Base-by-base conservation (phyloP, 2,888 invertebrate species). In the Hyposoter dolosus region DNA sequence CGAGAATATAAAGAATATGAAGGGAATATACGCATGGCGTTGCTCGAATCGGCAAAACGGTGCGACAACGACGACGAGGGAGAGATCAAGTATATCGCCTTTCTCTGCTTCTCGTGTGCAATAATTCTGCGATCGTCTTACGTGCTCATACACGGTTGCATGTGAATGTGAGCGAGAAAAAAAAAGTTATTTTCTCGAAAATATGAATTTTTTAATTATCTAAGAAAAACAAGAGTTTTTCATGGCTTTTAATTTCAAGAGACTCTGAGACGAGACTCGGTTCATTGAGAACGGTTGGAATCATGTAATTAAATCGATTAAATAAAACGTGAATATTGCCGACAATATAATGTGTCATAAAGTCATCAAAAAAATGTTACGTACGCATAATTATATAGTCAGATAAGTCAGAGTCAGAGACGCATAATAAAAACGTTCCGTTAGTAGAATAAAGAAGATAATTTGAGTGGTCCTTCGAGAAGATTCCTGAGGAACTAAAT, bases 11-110 rank as follows among this genome's bases (percentile, higher is more conserved):
- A 83, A 75, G 87, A 87, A 87, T 88, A 86, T 83, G 82, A 78
- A 83, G 84, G 84, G 83, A 84, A 40, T 80, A 43, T 78, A 83
- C 53, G 47, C 50, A 50, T 47, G 75, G 72, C 60, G 71, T 47
- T 79, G 50, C 78, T 82, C 77, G n/a, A n/a, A n/a, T n/a, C n/a
- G 83, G 76, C 79, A 45, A 63, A 47, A 74, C 81, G 66, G 83
- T 45, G 81, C 53, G 81, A 78, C 83, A 71, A 82, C 83, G 84
- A 81, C 80, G 82, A 79, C 87, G 81, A 85, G 83, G 79, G 86
- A 71, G 86, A 71, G 86, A 87, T 84, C 82, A 81, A 85, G 69
- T 83, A 88, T 87, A 87, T 88, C 86, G 82, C 88, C 88, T 85
- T 88, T 87, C 87, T 87, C 87, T 84, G 60, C 56, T 77, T 65